Base-by-base conservation (phyloP, 2,113 vertebrate genomes). In the Megaceryle torquata region DNA sequence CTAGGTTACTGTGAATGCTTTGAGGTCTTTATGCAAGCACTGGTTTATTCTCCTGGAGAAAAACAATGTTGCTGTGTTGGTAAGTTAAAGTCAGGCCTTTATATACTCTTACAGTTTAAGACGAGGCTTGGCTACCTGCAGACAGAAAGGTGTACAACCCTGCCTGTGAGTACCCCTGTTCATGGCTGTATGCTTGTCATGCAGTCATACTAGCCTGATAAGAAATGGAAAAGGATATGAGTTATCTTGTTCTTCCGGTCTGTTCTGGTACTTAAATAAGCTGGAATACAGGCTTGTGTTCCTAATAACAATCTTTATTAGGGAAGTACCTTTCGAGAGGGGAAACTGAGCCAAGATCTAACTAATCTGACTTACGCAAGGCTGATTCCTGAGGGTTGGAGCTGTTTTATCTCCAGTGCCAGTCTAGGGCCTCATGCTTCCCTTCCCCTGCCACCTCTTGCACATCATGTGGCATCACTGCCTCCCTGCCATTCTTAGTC, bases 21-120 rank as follows among this genome's bases (percentile, higher is more conserved):
- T 86, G 86, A 94, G 84, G 94, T 86, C 91, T 94, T 95, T 94
- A 80, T 88, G 82, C 84, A 91, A 96, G 90, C 68, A 29, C 61
- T 74, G 51, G 50, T 64, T 93, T 97, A 81, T 91, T 92, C 90
- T 88, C 50, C 74, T 56, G n/a, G 86, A 69, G 92, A 71, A 93
- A 95, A 33, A 61, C 13, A 60, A 6, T 63, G 57, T 60, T 78
- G 56, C 91, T 83, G 71, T 13, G 78, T 88, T 89, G 76, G 5
- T 70, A 81, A 82, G 89, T 92, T 72, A 43, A 82, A 95, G 21
- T 51, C 35, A 80, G 97, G 64, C 26, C 24, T 81, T 90, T 91
- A 56, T 84, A 60, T 88, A 82, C 35, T 93, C 86, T n/a, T 59
- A 24, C 4, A 9, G 35, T 87, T 87, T 87, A 60, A 86, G 88